These are phyloP conservation scores for Brachyhypopomus gauderio DNA, from an alignment of 2,113 vertebrate species.

Conservation along the genomic window DNA sequence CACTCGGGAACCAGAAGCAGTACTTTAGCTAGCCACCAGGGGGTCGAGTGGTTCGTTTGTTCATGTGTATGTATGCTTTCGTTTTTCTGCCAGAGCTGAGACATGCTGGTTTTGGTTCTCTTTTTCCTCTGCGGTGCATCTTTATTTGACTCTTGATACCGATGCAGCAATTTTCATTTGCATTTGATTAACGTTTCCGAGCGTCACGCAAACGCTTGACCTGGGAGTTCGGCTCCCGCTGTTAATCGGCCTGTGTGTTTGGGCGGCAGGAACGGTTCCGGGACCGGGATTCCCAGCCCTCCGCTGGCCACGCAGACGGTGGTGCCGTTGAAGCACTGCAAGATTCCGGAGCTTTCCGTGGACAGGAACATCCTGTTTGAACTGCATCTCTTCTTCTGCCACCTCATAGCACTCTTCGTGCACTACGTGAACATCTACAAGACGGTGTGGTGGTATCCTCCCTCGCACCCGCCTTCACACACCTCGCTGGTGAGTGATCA, in stretches of 20 bases:
- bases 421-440: conserved; percentile 99
- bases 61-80: not conserved
- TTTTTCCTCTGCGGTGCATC: too few species aligned
- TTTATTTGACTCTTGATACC: not conserved
- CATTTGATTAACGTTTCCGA: not conserved
- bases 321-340: conserved; percentile 91
- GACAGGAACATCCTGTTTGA: conserved; percentile 92
- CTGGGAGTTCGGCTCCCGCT: too few species aligned
- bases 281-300: conserved; percentile 91
- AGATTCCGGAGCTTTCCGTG: conserved; percentile 92
- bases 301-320: conserved; percentile 92
- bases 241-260: conserved; percentile 3
- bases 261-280: conserved; percentile 84
- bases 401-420: conserved; percentile 93
- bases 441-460: conserved; percentile 98
- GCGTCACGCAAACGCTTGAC: too few species aligned
- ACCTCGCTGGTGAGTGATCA: conserved; percentile 87
- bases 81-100: too few species aligned
- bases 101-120: too few species aligned
- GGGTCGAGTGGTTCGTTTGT: not conserved
- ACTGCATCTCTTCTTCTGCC: conserved; percentile 95
- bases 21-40: too few species aligned
- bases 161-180: not conserved
- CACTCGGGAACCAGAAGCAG: too few species aligned
- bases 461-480: conserved; percentile 92